A percentile compares a stretch with the other conserved stretches of the same genome.
phyloP scores from a whole-genome alignment of 2,888 invertebrate genomes.

The Oasisia sp. region DNA sequence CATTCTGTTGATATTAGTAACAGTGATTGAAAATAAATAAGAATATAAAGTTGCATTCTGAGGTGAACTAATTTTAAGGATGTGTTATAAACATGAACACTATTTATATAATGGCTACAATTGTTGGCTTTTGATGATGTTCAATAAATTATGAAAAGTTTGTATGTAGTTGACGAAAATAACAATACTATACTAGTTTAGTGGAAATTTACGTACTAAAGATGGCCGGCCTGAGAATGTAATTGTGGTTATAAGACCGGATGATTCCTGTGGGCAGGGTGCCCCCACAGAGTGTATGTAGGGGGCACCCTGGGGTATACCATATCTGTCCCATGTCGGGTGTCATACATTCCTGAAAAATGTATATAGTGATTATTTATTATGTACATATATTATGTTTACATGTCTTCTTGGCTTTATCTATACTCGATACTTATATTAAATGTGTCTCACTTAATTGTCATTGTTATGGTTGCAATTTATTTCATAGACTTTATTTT shows the following conservation, averaged over 20 bases:
- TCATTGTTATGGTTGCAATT: background rate
- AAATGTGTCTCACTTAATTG: background rate
- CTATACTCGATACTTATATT: background rate
- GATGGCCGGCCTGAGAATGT: background rate
- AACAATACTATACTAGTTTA: no score
- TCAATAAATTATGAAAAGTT: no score
- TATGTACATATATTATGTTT: background rate
- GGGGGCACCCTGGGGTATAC: background rate
- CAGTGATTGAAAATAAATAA: background rate
- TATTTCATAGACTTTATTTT: background rate
- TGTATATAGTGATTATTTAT: conserved; percentile 1
- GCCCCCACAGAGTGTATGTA: background rate
- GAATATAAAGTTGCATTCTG: no score
- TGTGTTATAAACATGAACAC: no score
- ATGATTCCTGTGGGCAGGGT: background rate
- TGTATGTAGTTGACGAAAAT: no score
- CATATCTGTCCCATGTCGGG: background rate
- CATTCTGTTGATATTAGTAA: background rate
- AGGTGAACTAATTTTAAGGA: no score
- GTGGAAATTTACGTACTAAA: no score
- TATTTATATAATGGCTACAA: no score
- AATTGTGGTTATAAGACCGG: background rate
- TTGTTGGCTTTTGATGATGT: no score
- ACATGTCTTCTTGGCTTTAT: conserved; percentile 1
- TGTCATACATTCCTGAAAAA: background rate